Conservation (phyloP, 2,797 vertebrate species). For the Gallinago nigripennis region DNA sequence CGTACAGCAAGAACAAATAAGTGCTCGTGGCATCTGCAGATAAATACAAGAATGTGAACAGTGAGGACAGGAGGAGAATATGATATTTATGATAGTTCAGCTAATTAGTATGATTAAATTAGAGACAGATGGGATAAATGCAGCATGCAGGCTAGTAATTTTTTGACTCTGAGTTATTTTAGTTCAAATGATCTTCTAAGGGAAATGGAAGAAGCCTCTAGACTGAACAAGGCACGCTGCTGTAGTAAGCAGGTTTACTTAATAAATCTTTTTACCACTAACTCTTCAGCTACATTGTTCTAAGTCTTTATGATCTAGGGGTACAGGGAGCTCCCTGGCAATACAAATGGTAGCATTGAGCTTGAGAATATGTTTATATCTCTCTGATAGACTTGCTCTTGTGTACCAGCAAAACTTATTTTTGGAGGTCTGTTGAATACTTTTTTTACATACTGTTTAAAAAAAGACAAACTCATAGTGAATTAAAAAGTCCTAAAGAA, state of each 20-base stretch:
- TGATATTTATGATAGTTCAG: slow-evolving; percentile 33
- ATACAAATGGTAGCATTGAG: neutral
- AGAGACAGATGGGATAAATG: slow-evolving; percentile 23
- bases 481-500: neutral
- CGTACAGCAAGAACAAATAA: neutral
- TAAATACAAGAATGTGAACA: slow-evolving; percentile 23
- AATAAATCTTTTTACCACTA: neutral
- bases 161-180: neutral
- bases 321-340: neutral
- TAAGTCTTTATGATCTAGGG: neutral
- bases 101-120: slow-evolving; percentile 48
- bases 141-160: neutral
- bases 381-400: neutral
- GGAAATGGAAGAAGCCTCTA: neutral
- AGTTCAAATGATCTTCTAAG: neutral
- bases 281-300: neutral
- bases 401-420: neutral
- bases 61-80: slow-evolving; percentile 31
- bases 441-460: neutral
- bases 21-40: slow-evolving; percentile 36
- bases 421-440: neutral
- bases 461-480: neutral
- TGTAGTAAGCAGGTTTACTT: neutral
- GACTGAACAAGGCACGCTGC: neutral
- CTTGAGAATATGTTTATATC: neutral